Percentiles rank a stretch among this genome's conserved stretches.
These are phyloP conservation scores for Tenualosa ilisha DNA, from an alignment of 2,797 vertebrate genomes.

Conservation along the genomic window DNA sequence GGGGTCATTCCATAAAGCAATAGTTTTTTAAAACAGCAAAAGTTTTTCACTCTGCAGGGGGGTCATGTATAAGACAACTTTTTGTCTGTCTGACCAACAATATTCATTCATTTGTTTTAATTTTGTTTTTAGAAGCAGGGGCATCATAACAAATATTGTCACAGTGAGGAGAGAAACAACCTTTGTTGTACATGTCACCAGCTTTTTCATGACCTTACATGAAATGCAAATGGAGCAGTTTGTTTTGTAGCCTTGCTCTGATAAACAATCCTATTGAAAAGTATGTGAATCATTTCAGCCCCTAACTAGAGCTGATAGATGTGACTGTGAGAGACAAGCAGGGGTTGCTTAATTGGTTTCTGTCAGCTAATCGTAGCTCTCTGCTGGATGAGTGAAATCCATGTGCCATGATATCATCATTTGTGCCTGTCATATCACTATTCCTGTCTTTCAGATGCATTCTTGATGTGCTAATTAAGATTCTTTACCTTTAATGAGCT, in stretches of 20 bases:
- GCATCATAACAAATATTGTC: no score
- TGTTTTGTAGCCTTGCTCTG: neutral
- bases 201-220: neutral
- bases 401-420: neutral
- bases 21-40: neutral
- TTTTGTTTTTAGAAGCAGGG: neutral
- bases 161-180: neutral
- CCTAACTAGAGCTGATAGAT: neutral
- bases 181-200: neutral
- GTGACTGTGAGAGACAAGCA: neutral
- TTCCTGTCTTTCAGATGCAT: neutral
- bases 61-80: no score
- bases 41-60: no score
- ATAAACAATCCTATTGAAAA: neutral
- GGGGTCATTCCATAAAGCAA: neutral
- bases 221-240: neutral
- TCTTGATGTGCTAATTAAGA: neutral
- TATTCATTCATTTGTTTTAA: neutral
- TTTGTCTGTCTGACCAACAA: no score
- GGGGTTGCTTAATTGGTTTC: neutral
- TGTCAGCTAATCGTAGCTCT: neutral
- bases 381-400: neutral
- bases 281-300: neutral
- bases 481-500: neutral
- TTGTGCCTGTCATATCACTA: neutral